Evolutionary conservation across 1,140 invertebrate species (phyloP), one percentile per base, ranked within the genome.

Genomic region (Procambarus virginalis): DNA sequence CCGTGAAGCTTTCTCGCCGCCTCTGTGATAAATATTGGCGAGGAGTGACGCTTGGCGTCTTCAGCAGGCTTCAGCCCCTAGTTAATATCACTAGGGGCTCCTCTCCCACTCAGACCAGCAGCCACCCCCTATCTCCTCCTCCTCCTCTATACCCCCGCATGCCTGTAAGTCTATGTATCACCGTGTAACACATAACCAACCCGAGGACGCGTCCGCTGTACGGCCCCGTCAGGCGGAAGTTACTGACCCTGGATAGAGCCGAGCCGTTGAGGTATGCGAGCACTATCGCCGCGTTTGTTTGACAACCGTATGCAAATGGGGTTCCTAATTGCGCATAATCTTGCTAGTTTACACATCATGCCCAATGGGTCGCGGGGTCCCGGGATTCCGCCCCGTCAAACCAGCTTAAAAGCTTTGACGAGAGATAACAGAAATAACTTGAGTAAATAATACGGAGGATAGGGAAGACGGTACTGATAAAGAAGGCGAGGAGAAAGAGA

Each of bases 271-370:
- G 60, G 68, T 83, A 84, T n/a, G 46, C 60, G 60, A 20, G 22
- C 60, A 64, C 60, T 84, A 49, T 84, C 82, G 10, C 9, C n/a
- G 60, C 68, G 46, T 64, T 73, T 73, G 64, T 84, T 73, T 22
- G 60, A 84, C 82, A 84, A 20, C 82, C 20, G 82, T 70, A 68
- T 84, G 82, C 68, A 84, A 84, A 84, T 73, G 48, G 17, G 82
- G 60, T 6, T 3, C 64, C 82, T 84, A 84, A 84, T 84, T 84
- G 82, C 82, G 10, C 2, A 73, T 84, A 84, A 84, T 84, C 20
- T 70, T 22, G 34, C 45, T 22, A 60, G 64, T 84, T 84, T 70
- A 22, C 20, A 84, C 82, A 10, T 84, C 22, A 46, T 17, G 4
- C 9, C 51, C 58, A 60, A 85, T 75, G 75, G 68, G 3, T 22